These are phyloP conservation scores for Hofmannophila pseudospretella DNA, from an alignment of 2,888 invertebrate genomes.

Conservation along the genomic window DNA sequence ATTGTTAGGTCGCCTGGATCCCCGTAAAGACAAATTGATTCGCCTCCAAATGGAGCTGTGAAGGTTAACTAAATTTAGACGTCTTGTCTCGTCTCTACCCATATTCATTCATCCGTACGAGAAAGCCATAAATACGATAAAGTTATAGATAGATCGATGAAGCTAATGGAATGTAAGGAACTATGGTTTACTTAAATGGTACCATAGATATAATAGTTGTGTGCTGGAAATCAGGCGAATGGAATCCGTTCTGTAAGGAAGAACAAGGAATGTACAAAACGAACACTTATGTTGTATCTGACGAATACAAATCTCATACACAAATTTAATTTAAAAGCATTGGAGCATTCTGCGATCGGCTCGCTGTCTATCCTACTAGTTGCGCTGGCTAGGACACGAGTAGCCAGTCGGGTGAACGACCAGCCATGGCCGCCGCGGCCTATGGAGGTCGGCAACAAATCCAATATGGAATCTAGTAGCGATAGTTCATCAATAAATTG, in stretches of 20 bases:
- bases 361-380: slow-evolving; percentile 1
- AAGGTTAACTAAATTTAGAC: slow-evolving; percentile 10
- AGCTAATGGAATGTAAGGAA: no score
- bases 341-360: background rate
- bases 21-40: slow-evolving; percentile 7
- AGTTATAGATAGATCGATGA: no score
- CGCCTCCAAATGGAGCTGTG: slow-evolving; percentile 3
- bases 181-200: no score
- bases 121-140: no score
- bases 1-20: no score
- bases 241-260: no score
- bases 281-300: no score
- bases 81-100: background rate
- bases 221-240: no score
- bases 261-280: no score
- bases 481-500: slow-evolving; percentile 2
- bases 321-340: background rate
- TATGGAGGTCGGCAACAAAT: slow-evolving; percentile 37
- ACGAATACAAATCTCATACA: no score
- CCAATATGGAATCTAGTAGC: slow-evolving; percentile 30
- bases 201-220: no score
- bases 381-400: background rate
- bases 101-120: no score
- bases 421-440: slow-evolving; percentile 50
- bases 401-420: slow-evolving; percentile 47